Conservation (phyloP, 2,888 invertebrate species). For the Tetrapedia diversipes region DNA sequence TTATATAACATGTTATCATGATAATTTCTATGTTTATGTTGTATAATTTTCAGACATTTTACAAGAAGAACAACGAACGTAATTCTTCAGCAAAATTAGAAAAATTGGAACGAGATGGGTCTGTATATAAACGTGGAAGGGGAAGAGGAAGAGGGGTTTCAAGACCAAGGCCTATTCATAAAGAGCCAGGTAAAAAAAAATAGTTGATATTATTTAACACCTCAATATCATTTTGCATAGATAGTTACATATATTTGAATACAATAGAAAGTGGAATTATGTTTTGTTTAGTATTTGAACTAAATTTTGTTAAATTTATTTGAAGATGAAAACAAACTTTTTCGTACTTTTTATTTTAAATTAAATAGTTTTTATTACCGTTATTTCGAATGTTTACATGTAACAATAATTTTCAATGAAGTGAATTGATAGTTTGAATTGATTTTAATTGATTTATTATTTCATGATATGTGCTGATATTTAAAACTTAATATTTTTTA, state of each 20-base stretch:
- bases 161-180: constrained; percentile 73
- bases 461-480: not conserved
- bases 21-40: constrained; percentile 26
- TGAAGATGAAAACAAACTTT: no score
- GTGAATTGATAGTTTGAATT: no score
- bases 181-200: constrained; percentile 79
- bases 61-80: constrained; percentile 76
- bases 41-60: constrained; percentile 74
- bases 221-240: not conserved
- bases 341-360: not conserved
- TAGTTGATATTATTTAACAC: constrained; percentile 4
- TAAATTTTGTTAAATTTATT: no score
- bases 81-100: constrained; percentile 67
- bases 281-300: not conserved
- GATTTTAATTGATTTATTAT: constrained; percentile 11
- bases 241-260: not conserved
- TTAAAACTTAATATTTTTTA: constrained; percentile 29
- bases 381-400: not conserved
- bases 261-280: not conserved
- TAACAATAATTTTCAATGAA: not conserved
- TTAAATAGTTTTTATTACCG: not conserved
- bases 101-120: constrained; percentile 66
- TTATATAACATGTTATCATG: not conserved
- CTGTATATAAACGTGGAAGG: constrained; percentile 67
- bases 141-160: constrained; percentile 70